These are phyloP conservation scores for Progne subis DNA, from an alignment of 2,113 vertebrate species.

Conservation along the genomic window DNA sequence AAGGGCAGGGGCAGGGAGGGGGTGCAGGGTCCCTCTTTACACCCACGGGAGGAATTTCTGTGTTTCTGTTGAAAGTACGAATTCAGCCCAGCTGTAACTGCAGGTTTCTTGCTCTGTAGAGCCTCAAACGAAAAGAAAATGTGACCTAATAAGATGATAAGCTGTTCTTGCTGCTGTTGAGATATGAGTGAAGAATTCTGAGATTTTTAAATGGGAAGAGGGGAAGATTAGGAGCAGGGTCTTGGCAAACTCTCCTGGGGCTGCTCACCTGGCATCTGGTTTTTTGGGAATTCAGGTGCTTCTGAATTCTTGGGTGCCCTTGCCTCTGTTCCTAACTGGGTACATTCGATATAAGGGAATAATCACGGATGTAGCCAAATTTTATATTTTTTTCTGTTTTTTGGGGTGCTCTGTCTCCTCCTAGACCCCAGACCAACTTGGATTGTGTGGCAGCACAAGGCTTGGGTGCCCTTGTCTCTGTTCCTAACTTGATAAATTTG, in stretches of 20 bases:
- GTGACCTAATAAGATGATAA: background rate
- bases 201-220: background rate
- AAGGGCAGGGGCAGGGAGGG: background rate
- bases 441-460: background rate
- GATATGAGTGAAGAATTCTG: background rate
- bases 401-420: background rate
- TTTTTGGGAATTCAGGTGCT: background rate
- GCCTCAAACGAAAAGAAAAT: background rate
- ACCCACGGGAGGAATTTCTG: background rate
- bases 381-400: background rate
- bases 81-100: background rate
- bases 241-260: background rate
- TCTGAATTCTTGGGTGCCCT: background rate
- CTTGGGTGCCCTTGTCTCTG: no score
- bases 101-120: background rate
- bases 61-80: background rate
- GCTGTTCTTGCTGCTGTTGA: background rate
- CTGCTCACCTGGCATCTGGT: background rate
- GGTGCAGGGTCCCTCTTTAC: background rate
- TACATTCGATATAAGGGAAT: background rate
- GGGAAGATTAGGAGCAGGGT: background rate
- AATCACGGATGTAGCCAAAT: background rate
- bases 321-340: background rate
- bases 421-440: rapidly evolving
- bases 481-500: background rate